Percentiles rank a stretch among this genome's conserved stretches.
Conservation (phyloP, 92 coral and sea anemone genomes). For the Phenganax stokvisi region DNA sequence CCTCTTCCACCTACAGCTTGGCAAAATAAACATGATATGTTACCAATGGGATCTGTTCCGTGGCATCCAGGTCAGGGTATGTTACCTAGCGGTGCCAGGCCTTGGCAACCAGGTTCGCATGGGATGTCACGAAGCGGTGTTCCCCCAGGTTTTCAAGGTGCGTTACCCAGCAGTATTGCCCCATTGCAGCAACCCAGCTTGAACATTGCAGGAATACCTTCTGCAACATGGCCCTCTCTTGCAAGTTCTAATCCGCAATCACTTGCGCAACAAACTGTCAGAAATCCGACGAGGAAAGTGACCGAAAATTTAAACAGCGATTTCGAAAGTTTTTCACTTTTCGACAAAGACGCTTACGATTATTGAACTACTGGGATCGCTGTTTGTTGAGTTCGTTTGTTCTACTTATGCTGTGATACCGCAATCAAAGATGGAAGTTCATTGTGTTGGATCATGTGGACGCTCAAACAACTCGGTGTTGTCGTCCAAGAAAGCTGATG, state of each 20-base stretch:
- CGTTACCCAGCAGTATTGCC: neutral
- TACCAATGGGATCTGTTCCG: neutral
- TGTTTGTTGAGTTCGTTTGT: neutral
- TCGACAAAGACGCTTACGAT: slow-evolving; percentile 30
- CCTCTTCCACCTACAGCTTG: slow-evolving; percentile 90
- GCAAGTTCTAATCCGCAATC: slow-evolving; percentile 10
- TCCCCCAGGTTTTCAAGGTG: neutral
- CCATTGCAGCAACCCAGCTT: neutral
- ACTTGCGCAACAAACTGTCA: neutral
- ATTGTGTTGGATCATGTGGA: neutral
- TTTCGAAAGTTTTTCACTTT: slow-evolving; percentile 27
- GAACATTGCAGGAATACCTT: neutral
- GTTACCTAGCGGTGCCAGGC: neutral
- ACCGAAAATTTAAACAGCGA: neutral
- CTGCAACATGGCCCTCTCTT: neutral
- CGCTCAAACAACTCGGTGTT: neutral
- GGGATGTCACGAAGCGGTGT: neutral
- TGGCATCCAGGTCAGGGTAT: neutral
- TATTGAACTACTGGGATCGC: neutral
- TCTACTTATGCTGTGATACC: neutral
- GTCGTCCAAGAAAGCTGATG: too few species aligned
- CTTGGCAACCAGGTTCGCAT: neutral
- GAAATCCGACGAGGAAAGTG: neutral
- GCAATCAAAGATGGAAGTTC: neutral
- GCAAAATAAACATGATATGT: slow-evolving; percentile 51